Conservation (phyloP, 2,888 invertebrate species). For the Seira musarum region DNA sequence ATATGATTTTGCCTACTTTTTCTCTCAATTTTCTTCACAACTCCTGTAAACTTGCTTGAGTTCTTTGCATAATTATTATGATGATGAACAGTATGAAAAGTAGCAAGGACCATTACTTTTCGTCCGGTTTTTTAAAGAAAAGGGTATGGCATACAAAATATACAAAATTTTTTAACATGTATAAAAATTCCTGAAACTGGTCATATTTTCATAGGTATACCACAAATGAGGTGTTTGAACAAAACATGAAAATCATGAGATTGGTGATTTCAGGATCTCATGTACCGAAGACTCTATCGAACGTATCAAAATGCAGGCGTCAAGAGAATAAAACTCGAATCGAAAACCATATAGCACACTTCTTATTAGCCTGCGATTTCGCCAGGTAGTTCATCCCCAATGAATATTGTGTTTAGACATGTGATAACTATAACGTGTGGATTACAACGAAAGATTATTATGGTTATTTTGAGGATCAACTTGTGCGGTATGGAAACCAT, state of each 20-base stretch:
- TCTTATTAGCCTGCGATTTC: constrained; percentile 2
- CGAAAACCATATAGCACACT: constrained; percentile 43
- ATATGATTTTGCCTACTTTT: constrained; percentile 54
- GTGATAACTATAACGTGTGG: not conserved
- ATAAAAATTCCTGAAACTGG: constrained; percentile 51
- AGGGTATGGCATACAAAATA: not conserved
- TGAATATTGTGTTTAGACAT: not conserved
- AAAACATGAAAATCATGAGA: constrained; percentile 28
- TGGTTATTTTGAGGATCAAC: constrained; percentile 41
- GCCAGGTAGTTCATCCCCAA: constrained; percentile 3
- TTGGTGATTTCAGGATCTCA: constrained; percentile 37
- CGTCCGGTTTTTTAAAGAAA: constrained; percentile 26
- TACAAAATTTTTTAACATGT: constrained; percentile 18
- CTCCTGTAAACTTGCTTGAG: constrained; percentile 43
- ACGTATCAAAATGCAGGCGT: constrained; percentile 13
- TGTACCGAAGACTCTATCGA: constrained; percentile 26
- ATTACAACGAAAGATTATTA: constrained; percentile 12
- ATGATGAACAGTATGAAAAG: constrained; percentile 46
- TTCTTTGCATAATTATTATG: constrained; percentile 57
- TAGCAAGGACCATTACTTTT: constrained; percentile 49
- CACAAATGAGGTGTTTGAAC: constrained; percentile 46
- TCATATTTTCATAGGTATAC: constrained; percentile 17
- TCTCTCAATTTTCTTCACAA: constrained; percentile 34
- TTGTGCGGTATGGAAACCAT: constrained; percentile 55
- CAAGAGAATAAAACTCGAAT: constrained; percentile 34